Percentiles rank a stretch among this genome's conserved stretches.
Conservation (phyloP, 2,888 invertebrate species). For the Lacanobia oleracea region DNA sequence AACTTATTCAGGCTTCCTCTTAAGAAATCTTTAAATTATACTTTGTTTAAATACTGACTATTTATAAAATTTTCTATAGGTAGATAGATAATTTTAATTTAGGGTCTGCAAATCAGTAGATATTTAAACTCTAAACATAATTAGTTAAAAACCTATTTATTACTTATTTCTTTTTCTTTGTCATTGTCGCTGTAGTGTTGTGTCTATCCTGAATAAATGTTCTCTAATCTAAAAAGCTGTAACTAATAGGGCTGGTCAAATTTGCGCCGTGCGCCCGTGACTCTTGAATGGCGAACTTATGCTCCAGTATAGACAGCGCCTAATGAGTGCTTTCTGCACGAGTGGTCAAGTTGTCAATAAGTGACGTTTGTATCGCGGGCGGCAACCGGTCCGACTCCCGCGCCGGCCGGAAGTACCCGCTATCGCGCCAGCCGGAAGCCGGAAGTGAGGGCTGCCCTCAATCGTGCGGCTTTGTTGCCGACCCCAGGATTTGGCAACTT, state of each 20-base stretch:
- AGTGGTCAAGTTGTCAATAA: constrained; percentile 59
- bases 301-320: constrained; percentile 10
- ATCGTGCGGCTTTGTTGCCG: constrained; percentile 60
- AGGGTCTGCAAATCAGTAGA: too few species aligned
- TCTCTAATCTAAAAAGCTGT: too few species aligned
- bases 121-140: too few species aligned
- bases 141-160: too few species aligned
- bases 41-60: too few species aligned
- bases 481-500: constrained; percentile 31
- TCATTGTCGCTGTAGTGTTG: too few species aligned
- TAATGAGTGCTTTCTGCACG: constrained; percentile 60
- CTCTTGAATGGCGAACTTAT: neutral
- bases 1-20: too few species aligned
- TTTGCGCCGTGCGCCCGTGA: neutral
- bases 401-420: constrained; percentile 49
- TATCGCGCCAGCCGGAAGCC: constrained; percentile 60
- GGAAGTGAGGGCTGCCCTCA: constrained; percentile 63
- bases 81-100: too few species aligned
- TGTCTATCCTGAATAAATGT: too few species aligned
- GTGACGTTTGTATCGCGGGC: constrained; percentile 48
- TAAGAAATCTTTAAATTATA: too few species aligned
- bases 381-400: constrained; percentile 41
- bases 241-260: neutral
- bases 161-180: too few species aligned
- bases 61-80: too few species aligned